phyloP scores from a whole-genome alignment of 2,888 invertebrate genomes.

The Tillus elongatus region DNA sequence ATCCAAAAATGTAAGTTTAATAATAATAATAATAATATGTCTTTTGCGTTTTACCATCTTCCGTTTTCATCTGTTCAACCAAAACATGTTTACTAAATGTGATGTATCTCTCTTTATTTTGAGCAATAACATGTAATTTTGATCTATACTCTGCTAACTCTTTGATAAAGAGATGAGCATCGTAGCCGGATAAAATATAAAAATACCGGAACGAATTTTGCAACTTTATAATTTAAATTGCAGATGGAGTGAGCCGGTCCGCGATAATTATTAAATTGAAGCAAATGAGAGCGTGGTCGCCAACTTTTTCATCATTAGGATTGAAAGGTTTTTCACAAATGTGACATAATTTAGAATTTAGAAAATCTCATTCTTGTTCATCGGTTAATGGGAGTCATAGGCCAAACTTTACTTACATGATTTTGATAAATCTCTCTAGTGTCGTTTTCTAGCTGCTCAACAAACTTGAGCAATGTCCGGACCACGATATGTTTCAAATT shows the following conservation, averaged over 20 bases:
- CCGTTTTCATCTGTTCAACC: not conserved
- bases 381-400: not conserved
- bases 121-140: not conserved
- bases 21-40: too few species aligned
- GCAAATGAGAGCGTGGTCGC: too few species aligned
- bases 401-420: not conserved
- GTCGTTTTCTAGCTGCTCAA: not conserved
- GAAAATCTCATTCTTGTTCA: not conserved
- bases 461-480: not conserved
- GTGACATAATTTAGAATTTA: not conserved
- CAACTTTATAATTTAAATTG: not conserved
- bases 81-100: constrained; percentile 21
- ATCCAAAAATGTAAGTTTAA: constrained; percentile 23
- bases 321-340: constrained; percentile 1
- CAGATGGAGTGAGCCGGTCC: not conserved
- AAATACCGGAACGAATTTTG: not conserved
- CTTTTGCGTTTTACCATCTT: constrained; percentile 3
- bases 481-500: not conserved
- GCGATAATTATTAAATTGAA: not conserved
- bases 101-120: constrained; percentile 20
- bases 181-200: not conserved
- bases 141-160: not conserved
- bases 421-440: not conserved
- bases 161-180: constrained; percentile 1
- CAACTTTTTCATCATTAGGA: not conserved